Evolutionary conservation across 1,140 invertebrate species (phyloP).

Genomic region (Sarcophaga bullata): DNA sequence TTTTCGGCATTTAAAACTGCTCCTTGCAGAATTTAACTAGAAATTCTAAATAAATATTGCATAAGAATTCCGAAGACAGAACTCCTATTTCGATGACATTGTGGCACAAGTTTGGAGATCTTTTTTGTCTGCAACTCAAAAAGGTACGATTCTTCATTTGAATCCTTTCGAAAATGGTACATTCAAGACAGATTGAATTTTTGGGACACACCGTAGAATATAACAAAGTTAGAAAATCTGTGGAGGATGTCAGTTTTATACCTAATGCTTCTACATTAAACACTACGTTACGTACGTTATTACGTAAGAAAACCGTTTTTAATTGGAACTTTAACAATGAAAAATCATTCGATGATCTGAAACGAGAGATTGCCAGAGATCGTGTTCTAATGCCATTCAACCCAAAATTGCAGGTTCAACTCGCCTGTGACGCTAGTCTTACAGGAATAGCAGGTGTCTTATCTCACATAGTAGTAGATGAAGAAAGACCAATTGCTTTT

Average conservation of each 20-base stretch:
- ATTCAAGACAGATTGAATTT: constrained; percentile 48
- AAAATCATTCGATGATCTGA: constrained; percentile 2
- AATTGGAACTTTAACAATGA: background rate
- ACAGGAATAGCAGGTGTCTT: constrained; percentile 50
- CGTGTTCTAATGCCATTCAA: constrained; percentile 27
- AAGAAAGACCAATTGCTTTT: constrained; percentile 62
- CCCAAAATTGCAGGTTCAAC: constrained; percentile 41
- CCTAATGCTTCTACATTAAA: constrained; percentile 48
- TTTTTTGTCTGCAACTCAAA: constrained; percentile 18
- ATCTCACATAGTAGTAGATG: constrained; percentile 50
- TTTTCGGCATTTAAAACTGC: background rate
- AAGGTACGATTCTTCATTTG: constrained; percentile 42
- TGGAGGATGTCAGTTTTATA: constrained; percentile 45
- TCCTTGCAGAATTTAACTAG: constrained; percentile 25
- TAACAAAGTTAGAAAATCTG: constrained; percentile 17
- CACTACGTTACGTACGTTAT: constrained; percentile 46
- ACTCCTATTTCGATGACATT: constrained; percentile 42
- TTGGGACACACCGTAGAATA: constrained; percentile 32
- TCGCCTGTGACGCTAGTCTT: constrained; percentile 43
- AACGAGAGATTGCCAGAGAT: constrained; percentile 24
- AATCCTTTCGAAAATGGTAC: constrained; percentile 46
- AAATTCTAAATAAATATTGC: constrained; percentile 8
- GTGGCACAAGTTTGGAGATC: background rate
- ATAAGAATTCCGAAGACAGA: constrained; percentile 15
- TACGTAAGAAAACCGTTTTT: constrained; percentile 12